Base-by-base conservation (phyloP, 2,797 vertebrate species). In the Enteromius viviparus region DNA sequence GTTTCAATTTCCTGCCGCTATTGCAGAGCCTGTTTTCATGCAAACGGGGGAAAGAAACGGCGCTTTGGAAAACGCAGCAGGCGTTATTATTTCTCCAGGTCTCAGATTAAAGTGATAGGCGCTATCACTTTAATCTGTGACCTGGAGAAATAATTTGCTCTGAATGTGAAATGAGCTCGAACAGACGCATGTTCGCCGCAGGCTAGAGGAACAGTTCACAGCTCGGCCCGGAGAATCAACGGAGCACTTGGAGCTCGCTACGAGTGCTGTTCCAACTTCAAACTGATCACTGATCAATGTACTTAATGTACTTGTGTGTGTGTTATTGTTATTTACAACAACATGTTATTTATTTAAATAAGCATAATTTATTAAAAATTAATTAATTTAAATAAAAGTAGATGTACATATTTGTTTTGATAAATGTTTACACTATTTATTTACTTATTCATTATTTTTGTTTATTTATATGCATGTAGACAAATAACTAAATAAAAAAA, bases 1-100 rank as follows among this genome's bases (percentile, higher is more conserved):
- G 87, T 91, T 89, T 91, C 89, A 87, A 89, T 87, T 89, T 78
- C 76, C 80, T 86, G 85, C 65, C 76, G 82, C 89, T 85, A 82
- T 86, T 82, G 89, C 85, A 84, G 87, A 84, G 75, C 66, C 72
- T 72, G 76, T 87, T 88, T 89, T 80, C 85, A 88, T 75, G 80
- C 60, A 84, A 76, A 83, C 58, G 40, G 26, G 60, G 62, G 45
- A 49, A 21, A 75, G 72, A 81, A 34, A 40, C 21, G 10, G 19
- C 17, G 26, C 29, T 32, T 37, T 64, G 45, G 42, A 60, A 80
- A 79, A 78, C 76, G 68, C 29, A 64, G 7, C 72, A 72, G 26
- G 26, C 26, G 26, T 26, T 26, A 26, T 26, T 26, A 26, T 26
- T 26, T 26, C 26, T 26, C 26, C 26, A 26, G 26, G 26, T 26